Evolutionary conservation across 1,140 invertebrate genomes (phyloP), one percentile per base, ranked within the genome.

Genomic region (Dysdera silvatica): DNA sequence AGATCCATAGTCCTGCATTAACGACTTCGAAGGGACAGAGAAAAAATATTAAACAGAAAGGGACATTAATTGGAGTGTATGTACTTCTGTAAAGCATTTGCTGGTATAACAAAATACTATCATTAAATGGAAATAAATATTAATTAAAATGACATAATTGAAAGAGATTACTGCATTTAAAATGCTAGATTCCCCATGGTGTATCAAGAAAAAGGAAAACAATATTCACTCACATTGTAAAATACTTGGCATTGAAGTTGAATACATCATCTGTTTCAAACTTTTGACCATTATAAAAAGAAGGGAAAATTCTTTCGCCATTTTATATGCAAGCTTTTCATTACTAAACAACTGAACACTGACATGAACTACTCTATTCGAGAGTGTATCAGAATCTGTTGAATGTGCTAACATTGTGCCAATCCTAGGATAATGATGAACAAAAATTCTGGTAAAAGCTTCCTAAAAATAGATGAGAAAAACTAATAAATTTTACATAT

Each of bases 341-440:
- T 97, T 96, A 66, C 89, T 93, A 76, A 98, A 97, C 43, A 98
- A 76, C 76, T 88, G 94, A 3, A 98, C 95, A 72, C 89, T 94
- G 73, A 98, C 94, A 75, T 98, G 95, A 1, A 98, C 94, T 4
- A 98, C 91, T 49, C 92, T 81, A 78, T 96, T 96, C 62, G 91
- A 93, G 3, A 98, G 80, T 31, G 87, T 91, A 73, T 95, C 90
- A 3, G 89, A 87, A 80, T 95, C 90, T 16, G 80, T 79, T 0
- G 88, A 89, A 67, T 84, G 82, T 71, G 94, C 88, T 40, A 98
- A 80, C 77, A 95, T 91, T 68, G 88, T 85, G 16, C 91, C 90
- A 67, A 97, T 94, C 68, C 92, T 83, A 68, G 88, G 91, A 75
- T 98, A 98, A 77, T 97, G 94, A 71, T 93, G 82, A 35, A 97